These are phyloP conservation scores for Nomada lathburiana DNA, from an alignment of 2,888 invertebrate species.

Conservation along the genomic window DNA sequence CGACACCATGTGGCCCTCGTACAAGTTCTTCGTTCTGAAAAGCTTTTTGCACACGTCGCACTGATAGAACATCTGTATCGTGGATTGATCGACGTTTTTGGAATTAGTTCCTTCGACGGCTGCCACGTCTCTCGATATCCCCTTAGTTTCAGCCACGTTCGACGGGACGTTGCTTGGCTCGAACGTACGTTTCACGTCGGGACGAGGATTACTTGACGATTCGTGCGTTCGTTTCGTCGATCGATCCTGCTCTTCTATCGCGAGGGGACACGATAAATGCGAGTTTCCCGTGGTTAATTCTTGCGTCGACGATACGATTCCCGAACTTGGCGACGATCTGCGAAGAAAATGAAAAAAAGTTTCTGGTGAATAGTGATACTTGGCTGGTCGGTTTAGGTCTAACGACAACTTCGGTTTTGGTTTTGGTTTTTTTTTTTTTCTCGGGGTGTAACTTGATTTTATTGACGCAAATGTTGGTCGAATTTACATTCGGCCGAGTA, in stretches of 20 bases:
- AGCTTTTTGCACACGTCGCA: constrained; percentile 76
- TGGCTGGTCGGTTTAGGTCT: constrained; percentile 28
- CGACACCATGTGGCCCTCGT: constrained; percentile 77
- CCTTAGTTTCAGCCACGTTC: not conserved
- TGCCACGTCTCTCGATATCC: not conserved
- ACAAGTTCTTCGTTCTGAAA: constrained; percentile 77
- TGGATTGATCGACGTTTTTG: not conserved
- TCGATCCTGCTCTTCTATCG: not conserved
- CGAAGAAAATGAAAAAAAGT: constrained; percentile 70
- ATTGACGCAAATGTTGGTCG: constrained; percentile 21
- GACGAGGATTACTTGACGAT: not conserved
- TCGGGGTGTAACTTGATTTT: constrained; percentile 45
- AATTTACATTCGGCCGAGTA: constrained; percentile 43
- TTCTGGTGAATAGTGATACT: constrained; percentile 49
- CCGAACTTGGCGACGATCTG: constrained; percentile 59
- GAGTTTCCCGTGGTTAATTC: not conserved
- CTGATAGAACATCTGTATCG: constrained; percentile 60
- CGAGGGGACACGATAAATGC: not conserved
- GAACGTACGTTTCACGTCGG: too few relatives aligned
- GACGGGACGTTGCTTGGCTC: not conserved
- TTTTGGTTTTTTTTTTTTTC: constrained; percentile 1
- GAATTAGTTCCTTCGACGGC: not conserved
- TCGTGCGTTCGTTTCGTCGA: not conserved
- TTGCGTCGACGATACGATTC: constrained; percentile 19
- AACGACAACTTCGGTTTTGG: constrained; percentile 42